Evolutionary conservation across 1,140 invertebrate species (phyloP), one percentile per base, ranked within the genome.

Genomic region (Drosophila nigromelanica): DNA sequence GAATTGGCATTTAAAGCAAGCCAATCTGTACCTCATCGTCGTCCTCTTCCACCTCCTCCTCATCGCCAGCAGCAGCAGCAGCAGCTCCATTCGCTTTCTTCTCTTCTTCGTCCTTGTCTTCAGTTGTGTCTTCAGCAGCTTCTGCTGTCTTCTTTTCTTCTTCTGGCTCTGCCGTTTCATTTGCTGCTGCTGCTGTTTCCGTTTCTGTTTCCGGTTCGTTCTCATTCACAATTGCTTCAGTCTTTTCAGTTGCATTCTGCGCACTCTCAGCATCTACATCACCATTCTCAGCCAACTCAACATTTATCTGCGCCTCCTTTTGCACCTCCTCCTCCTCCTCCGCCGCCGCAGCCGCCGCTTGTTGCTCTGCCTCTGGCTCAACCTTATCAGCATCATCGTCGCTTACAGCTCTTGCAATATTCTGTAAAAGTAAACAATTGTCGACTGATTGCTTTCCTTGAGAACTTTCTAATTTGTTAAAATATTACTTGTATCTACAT

Each of bases 391-490:
- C 71, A 43, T 52, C 68, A 12, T 62, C 71, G 27, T 43, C 66
- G 76, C 67, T 80, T 89, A 89, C 45, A 89, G 80, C 73, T 80
- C 83, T 83, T 73, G 76, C 69, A 83, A 83, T 82, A 90, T 90
- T 91, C 90, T 91, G 90, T 76, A 91, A 91, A 91, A 91, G 90
- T 91, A 91, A 91, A 91, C 90, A 91, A 90, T 91, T 90, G 90
- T 91, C 90, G 89, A 91, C 90, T 91, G 89, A 91, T 91, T 91
- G 76, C 76, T 90, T 90, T 78, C 76, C 71, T 63, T 73, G 21
- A 56, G 48, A 55, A 59, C 40, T 39, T 51, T 42, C 37, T 4
- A 56, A 56, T 61, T 55, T 47, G 7, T 51, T 15, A 14, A 45
- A 43, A 61, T 45, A 45, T 51, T 55, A 39, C 24, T 18, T 45